Conservation (phyloP, 2,797 vertebrate species). For the Macropodus opercularis region DNA sequence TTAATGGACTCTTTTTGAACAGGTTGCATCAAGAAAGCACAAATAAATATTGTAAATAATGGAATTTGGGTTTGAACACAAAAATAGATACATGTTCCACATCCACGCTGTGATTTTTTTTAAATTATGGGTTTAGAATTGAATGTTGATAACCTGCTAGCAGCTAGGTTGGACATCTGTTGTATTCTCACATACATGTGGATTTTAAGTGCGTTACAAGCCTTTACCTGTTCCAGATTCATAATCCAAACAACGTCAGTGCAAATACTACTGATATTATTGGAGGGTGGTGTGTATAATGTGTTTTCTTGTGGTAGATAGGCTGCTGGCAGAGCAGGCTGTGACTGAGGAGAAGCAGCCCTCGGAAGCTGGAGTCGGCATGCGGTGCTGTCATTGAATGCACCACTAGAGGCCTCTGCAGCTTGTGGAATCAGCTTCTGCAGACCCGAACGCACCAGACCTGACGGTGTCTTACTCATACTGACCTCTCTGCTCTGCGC, state of each 20-base stretch:
- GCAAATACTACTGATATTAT: conserved; percentile 25
- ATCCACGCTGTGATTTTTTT: conserved; percentile 38
- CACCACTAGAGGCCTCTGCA: conserved; percentile 82
- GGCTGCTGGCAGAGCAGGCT: conserved; percentile 43
- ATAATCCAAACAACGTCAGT: conserved; percentile 39
- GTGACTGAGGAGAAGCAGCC: conserved; percentile 34
- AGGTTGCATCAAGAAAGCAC: conserved; percentile 67
- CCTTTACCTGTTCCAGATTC: conserved; percentile 41
- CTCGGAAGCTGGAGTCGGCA: conserved; percentile 17
- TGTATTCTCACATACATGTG: conserved; percentile 29
- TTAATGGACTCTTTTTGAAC: conserved; percentile 61
- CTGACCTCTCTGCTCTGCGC: conserved; percentile 38
- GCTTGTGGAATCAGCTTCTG: conserved; percentile 68
- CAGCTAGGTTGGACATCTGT: conserved; percentile 37
- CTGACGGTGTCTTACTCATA: conserved; percentile 36
- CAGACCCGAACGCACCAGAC: conserved; percentile 8
- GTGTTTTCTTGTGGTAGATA: conserved; percentile 50
- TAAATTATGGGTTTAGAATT: too few relatives aligned
- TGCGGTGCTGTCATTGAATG: not conserved
- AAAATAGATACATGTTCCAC: conserved; percentile 23
- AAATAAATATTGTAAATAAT: conserved; percentile 64
- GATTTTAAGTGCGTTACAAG: conserved; percentile 26
- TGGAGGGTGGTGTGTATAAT: conserved; percentile 48
- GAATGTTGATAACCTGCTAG: conserved; percentile 41
- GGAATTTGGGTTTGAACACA: conserved; percentile 29